These are phyloP conservation scores for Atethmia centrago DNA, from an alignment of 2,888 invertebrate species.

Conservation along the genomic window DNA sequence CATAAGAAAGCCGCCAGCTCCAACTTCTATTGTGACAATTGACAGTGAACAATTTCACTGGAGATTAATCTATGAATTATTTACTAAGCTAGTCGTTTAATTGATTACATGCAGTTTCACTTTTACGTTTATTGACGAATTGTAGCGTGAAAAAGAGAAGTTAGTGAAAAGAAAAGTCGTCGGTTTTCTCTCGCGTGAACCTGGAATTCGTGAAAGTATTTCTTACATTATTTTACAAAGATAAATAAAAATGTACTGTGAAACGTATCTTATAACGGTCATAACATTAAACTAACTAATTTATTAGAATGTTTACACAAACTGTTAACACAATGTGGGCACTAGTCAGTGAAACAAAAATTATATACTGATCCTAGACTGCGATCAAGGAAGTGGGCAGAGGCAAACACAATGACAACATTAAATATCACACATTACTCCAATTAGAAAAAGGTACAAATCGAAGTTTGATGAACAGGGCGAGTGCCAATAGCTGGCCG, in stretches of 20 bases:
- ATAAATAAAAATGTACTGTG: slow-evolving; percentile 25
- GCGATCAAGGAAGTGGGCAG: slow-evolving; percentile 69
- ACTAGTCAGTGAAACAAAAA: slow-evolving; percentile 43
- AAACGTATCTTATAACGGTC: slow-evolving; percentile 2
- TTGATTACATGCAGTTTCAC: slow-evolving; percentile 56
- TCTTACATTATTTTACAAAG: slow-evolving; percentile 4
- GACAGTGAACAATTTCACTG: slow-evolving; percentile 63
- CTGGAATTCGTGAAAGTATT: slow-evolving; percentile 35
- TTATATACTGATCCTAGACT: slow-evolving; percentile 63
- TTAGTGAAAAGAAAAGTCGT: slow-evolving; percentile 25
- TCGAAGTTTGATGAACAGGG: slow-evolving; percentile 88
- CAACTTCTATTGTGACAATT: slow-evolving; percentile 71
- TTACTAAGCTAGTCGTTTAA: slow-evolving; percentile 45
- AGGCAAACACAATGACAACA: slow-evolving; percentile 64
- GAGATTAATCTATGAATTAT: slow-evolving; percentile 61
- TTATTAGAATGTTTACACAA: slow-evolving; percentile 44
- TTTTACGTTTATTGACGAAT: slow-evolving; percentile 57
- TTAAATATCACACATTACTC: slow-evolving; percentile 75
- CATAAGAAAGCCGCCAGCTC: slow-evolving; percentile 77
- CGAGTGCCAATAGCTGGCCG: slow-evolving; percentile 86
- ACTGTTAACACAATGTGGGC: slow-evolving; percentile 39
- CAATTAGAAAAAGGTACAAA: slow-evolving; percentile 87
- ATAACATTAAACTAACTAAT: slow-evolving; percentile 42
- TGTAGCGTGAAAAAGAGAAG: slow-evolving; percentile 48
- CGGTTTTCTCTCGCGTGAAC: slow-evolving; percentile 20